Evolutionary conservation across 92 coral and sea anemone species (phyloP).

Genomic region (Porites rus): DNA sequence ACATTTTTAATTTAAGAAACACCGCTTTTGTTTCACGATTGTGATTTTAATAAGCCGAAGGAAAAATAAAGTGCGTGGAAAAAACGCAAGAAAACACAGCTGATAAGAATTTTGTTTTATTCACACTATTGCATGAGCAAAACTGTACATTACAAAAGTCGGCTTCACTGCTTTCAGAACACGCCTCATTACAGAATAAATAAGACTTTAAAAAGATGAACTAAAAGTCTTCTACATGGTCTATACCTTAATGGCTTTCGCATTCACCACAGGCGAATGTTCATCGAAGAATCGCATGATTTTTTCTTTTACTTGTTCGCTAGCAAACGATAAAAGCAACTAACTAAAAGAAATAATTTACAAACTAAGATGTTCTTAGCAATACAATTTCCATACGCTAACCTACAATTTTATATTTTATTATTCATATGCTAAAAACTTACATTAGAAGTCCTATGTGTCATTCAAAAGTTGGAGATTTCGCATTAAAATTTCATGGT

Average conservation of each 20-base stretch:
- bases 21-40: conserved; percentile 17
- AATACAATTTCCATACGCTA: neutral
- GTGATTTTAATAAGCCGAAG: conserved; percentile 17
- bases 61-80: conserved; percentile 1
- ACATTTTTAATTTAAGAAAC: conserved; percentile 12
- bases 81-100: conserved; percentile 1
- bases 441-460: neutral
- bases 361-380: neutral
- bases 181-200: conserved; percentile 25
- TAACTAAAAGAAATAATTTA: conserved; percentile 2
- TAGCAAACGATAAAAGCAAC: neutral
- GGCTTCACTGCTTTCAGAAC: conserved; percentile 1
- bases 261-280: neutral
- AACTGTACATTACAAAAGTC: conserved; percentile 21
- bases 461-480: conserved; percentile 22
- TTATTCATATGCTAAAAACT: neutral
- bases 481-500: conserved; percentile 9
- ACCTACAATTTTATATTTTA: neutral
- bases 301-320: neutral
- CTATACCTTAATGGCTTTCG: neutral
- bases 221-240: neutral
- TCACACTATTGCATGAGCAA: conserved; percentile 40
- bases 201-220: conserved; percentile 20
- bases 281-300: neutral
- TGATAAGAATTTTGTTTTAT: conserved; percentile 26